These are phyloP conservation scores for Gobiocypris rarus DNA, from an alignment of 2,113 vertebrate genomes.

Conservation along the genomic window DNA sequence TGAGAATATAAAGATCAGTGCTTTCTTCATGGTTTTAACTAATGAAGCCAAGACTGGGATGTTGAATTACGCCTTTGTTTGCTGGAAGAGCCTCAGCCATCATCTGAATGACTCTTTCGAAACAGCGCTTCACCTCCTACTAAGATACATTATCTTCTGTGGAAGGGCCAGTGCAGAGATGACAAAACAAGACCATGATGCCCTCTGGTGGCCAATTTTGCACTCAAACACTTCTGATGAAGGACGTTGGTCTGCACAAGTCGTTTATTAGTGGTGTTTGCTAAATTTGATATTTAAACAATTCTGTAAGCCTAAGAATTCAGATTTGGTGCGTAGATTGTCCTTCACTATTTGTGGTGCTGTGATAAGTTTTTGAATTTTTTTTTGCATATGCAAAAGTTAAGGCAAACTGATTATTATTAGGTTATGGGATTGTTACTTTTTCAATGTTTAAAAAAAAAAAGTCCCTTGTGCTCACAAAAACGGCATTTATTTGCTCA, in stretches of 20 bases:
- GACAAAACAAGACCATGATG: neutral
- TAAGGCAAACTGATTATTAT: too few species aligned
- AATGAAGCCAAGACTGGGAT: neutral
- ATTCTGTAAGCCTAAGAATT: neutral
- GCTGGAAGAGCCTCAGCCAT: neutral
- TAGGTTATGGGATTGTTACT: too few species aligned
- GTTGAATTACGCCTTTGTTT: neutral
- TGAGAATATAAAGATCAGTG: constrained; percentile 49
- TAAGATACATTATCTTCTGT: neutral
- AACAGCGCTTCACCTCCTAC: neutral
- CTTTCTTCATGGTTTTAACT: neutral
- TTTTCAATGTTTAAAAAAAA: too few species aligned
- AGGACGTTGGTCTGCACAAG: neutral
- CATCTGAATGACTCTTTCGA: neutral
- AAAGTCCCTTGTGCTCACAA: too few species aligned
- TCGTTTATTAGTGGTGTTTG: neutral
- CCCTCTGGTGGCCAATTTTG: constrained; percentile 1
- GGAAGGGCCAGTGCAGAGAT: neutral
- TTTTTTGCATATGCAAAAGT: too few species aligned
- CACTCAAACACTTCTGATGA: neutral
- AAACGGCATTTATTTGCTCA: too few species aligned
- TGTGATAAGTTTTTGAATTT: too few species aligned
- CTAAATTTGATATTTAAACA: neutral
- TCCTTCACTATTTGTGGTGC: neutral
- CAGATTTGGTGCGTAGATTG: neutral